Evolutionary conservation across 2,113 vertebrate species (phyloP).

Genomic region (Chiloscyllium plagiosum): DNA sequence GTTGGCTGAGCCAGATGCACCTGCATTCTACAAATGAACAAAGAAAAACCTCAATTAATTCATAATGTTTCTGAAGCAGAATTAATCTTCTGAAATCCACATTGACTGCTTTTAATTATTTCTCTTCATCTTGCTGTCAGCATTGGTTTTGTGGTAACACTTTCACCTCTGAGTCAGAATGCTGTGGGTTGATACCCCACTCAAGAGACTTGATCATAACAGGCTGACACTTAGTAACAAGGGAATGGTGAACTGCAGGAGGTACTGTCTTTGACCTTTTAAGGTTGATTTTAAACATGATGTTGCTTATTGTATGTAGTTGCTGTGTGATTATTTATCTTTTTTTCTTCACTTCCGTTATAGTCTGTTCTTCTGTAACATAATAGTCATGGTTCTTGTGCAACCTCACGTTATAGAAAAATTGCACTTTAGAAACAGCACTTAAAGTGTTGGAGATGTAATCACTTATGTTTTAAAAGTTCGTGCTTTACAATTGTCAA

Average conservation of each 20-base stretch:
- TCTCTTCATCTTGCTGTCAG: not conserved
- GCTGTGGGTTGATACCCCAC: not conserved
- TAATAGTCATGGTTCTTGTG: too few relatives aligned
- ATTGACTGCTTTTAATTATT: slow-evolving; percentile 12
- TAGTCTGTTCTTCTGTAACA: too few relatives aligned
- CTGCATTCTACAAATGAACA: too few relatives aligned
- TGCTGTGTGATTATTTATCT: not conserved
- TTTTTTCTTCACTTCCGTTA: not conserved
- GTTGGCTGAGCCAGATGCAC: too few relatives aligned
- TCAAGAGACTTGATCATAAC: not conserved
- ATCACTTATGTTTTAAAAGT: too few relatives aligned
- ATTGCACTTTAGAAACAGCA: too few relatives aligned
- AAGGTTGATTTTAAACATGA: not conserved
- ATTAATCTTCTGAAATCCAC: not conserved
- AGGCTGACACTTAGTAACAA: not conserved
- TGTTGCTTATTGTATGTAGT: not conserved
- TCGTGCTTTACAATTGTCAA: too few relatives aligned
- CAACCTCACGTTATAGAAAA: too few relatives aligned
- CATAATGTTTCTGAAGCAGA: not conserved
- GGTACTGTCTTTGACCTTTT: not conserved
- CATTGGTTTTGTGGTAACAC: not conserved
- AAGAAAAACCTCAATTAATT: not conserved
- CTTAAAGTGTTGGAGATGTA: too few relatives aligned
- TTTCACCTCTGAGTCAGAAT: not conserved
- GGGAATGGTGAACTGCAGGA: not conserved